phyloP scores from a whole-genome alignment of 37 sponge, comb jelly and placozoan species.

The Crambe crambe region DNA sequence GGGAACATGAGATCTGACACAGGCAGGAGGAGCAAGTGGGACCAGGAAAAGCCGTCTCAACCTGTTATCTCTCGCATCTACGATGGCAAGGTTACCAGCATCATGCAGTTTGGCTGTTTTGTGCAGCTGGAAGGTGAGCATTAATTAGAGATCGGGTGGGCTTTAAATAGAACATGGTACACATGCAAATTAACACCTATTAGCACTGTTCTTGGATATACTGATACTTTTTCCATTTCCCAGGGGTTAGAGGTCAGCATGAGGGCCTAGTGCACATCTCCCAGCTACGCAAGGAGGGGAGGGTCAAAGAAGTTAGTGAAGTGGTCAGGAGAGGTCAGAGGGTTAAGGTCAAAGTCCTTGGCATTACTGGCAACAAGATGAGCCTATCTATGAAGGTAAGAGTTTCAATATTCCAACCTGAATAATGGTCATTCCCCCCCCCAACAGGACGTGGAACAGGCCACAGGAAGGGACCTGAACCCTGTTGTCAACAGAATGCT shows the following conservation, averaged over 20 bases:
- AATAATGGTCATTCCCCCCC: neutral
- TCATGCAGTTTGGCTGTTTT: slow-evolving; percentile 98
- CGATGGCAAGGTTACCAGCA: slow-evolving; percentile 88
- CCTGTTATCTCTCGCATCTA: slow-evolving; percentile 71
- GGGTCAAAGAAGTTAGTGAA: slow-evolving; percentile 84
- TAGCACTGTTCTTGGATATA: neutral
- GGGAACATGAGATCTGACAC: neutral
- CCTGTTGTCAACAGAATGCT: slow-evolving; percentile 53
- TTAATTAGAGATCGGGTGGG: neutral
- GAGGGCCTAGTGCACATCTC: slow-evolving; percentile 98
- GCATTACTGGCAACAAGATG: slow-evolving; percentile 88
- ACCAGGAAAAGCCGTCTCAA: slow-evolving; percentile 31
- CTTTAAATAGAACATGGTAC: too few species aligned
- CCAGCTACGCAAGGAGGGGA: slow-evolving; percentile 74
- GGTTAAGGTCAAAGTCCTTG: slow-evolving; percentile 92
- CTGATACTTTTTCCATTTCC: neutral
- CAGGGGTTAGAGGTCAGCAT: slow-evolving; percentile 63
- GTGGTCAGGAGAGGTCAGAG: slow-evolving; percentile 86
- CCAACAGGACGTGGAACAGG: slow-evolving; percentile 88
- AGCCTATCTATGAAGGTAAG: slow-evolving; percentile 90
- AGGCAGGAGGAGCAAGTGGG: neutral
- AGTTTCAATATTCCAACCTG: neutral
- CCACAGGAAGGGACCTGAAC: slow-evolving; percentile 87
- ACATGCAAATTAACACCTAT: neutral
- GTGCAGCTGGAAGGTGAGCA: slow-evolving; percentile 84